A percentile compares a stretch with the other conserved stretches of the same genome.
Evolutionary conservation across 2,113 vertebrate genomes (phyloP).

Genomic region (Elgaria multicarinata): DNA sequence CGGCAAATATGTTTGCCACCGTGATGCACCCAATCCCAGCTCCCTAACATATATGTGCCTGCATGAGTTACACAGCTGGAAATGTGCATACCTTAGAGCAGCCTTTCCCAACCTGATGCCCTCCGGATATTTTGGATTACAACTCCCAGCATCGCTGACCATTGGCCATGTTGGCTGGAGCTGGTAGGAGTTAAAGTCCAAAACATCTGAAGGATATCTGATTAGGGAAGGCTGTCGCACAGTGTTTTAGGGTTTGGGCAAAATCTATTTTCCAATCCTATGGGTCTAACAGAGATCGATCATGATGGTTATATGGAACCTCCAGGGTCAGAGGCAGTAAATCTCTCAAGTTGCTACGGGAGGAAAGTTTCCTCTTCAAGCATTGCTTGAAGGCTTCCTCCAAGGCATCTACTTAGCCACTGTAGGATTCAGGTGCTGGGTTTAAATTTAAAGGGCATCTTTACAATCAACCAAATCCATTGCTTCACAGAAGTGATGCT

Average conservation of each 20-base stretch:
- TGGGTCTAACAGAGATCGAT: not conserved
- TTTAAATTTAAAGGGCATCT: not conserved
- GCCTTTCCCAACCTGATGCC: not conserved
- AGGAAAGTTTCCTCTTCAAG: not conserved
- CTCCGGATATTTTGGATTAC: too few species aligned
- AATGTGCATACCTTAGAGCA: not conserved
- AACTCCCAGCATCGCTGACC: too few species aligned
- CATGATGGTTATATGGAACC: not conserved
- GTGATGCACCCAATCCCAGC: not conserved
- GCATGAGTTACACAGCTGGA: not conserved
- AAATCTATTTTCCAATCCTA: not conserved
- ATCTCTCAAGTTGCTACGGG: not conserved
- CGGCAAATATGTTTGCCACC: not conserved
- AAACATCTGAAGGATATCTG: too few species aligned
- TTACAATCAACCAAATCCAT: not conserved
- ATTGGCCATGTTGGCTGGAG: too few species aligned
- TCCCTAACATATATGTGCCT: not conserved
- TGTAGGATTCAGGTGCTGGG: not conserved
- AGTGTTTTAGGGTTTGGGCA: not conserved
- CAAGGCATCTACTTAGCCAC: not conserved
- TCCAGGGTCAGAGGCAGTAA: not conserved
- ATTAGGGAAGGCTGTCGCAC: too few species aligned
- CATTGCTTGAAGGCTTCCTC: not conserved
- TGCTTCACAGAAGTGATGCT: too few species aligned
- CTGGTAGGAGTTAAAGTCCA: too few species aligned